Evolutionary conservation across 2,888 invertebrate species (phyloP).

Genomic region (Drosophila ezoana): DNA sequence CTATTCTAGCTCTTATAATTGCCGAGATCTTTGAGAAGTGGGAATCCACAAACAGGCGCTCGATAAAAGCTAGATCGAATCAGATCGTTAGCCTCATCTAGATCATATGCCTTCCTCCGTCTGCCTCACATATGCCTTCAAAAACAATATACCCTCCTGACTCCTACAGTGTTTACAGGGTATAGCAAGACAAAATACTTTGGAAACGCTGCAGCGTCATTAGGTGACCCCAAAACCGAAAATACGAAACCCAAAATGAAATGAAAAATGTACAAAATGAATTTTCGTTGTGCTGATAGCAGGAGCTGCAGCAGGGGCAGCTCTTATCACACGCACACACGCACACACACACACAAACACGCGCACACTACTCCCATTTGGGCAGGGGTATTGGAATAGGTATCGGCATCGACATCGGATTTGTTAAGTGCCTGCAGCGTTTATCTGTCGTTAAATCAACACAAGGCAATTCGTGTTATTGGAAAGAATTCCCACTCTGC

Average conservation of each 20-base stretch:
- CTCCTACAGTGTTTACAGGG: too few species aligned
- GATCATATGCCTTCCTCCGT: too few species aligned
- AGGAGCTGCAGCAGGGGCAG: constrained; percentile 20
- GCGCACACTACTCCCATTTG: constrained; percentile 1
- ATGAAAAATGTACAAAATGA: constrained; percentile 49
- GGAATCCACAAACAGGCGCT: too few species aligned
- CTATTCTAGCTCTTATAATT: too few species aligned
- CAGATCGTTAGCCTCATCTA: too few species aligned
- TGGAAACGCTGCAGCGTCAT: constrained; percentile 52
- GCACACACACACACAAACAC: too few species aligned
- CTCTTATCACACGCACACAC: constrained; percentile 46
- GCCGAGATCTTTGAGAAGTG: too few species aligned
- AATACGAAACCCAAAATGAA: constrained; percentile 39
- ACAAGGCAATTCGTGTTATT: constrained; percentile 55
- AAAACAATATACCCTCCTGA: too few species aligned
- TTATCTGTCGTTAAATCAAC: constrained; percentile 57
- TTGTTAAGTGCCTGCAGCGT: constrained; percentile 38
- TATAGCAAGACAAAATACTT: constrained; percentile 35
- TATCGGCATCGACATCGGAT: constrained; percentile 35
- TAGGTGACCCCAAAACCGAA: constrained; percentile 72
- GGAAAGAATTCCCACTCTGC: constrained; percentile 37
- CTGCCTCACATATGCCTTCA: too few species aligned
- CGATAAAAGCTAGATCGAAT: too few species aligned
- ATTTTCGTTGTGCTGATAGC: constrained; percentile 43
- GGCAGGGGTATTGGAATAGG: constrained; percentile 15